Evolutionary conservation across 2,888 invertebrate genomes (phyloP).

Genomic region (Acleris laterana): DNA sequence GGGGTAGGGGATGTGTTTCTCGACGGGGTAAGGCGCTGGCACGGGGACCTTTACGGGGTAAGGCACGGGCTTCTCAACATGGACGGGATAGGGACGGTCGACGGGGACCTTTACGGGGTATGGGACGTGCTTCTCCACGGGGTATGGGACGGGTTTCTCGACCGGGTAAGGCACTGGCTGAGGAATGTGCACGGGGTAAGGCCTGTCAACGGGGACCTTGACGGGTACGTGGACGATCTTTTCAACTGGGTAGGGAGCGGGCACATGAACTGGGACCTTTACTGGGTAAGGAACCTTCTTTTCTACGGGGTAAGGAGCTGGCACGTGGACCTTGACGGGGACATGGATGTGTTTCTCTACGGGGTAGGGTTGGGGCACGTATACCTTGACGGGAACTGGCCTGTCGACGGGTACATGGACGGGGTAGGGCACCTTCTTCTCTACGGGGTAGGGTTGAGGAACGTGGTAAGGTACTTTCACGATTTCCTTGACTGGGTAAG

Average conservation of each 20-base stretch:
- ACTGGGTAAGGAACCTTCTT: conserved; percentile 87
- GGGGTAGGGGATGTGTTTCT: conserved; percentile 86
- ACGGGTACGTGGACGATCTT: conserved; percentile 85
- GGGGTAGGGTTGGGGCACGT: conserved; percentile 84
- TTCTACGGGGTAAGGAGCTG: conserved; percentile 88
- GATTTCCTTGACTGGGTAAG: conserved; percentile 86
- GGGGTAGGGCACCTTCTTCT: conserved; percentile 84
- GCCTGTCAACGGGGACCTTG: conserved; percentile 87
- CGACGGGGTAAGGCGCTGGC: conserved; percentile 86
- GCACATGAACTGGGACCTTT: conserved; percentile 85
- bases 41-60: conserved; percentile 87
- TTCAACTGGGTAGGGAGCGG: conserved; percentile 86
- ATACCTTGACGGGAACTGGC: conserved; percentile 80
- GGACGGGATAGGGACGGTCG: conserved; percentile 87
- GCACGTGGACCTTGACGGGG: conserved; percentile 87
- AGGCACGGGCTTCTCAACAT: conserved; percentile 83
- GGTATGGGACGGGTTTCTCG: conserved; percentile 86
- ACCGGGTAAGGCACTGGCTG: conserved; percentile 85
- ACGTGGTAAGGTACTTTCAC: conserved; percentile 86
- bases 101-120: conserved; percentile 87
- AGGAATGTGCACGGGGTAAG: conserved; percentile 86
- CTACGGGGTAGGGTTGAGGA: conserved; percentile 89
- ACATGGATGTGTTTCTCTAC: conserved; percentile 86
- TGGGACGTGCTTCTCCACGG: conserved; percentile 83
- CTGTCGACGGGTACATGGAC: conserved; percentile 82